These are phyloP conservation scores for Herpailurus yagouaroundi DNA, from an alignment of 2,113 vertebrate genomes.

Conservation along the genomic window DNA sequence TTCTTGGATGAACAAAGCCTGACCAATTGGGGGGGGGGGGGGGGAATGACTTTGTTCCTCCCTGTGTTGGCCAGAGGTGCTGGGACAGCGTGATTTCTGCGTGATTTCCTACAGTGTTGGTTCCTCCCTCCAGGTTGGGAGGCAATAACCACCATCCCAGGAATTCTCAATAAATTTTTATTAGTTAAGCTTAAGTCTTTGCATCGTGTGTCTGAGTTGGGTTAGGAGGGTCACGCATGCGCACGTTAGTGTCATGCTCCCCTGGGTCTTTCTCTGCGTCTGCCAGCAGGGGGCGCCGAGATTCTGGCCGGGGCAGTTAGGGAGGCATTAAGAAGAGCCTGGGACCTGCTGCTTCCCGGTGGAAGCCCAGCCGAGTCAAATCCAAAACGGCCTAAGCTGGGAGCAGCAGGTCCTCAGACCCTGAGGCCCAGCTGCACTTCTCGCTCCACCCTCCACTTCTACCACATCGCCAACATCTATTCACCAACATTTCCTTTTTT, in stretches of 20 bases:
- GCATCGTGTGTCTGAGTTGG: neutral
- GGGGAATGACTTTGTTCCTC: neutral
- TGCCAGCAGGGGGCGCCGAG: conserved; percentile 65
- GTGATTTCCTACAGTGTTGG: conserved; percentile 59
- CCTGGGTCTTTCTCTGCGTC: neutral
- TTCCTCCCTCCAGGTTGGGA: conserved; percentile 27
- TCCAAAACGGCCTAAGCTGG: neutral
- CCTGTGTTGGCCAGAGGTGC: neutral
- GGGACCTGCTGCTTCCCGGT: neutral
- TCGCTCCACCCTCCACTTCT: neutral
- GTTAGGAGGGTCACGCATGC: neutral
- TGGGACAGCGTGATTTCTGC: conserved; percentile 64
- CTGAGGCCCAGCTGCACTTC: neutral
- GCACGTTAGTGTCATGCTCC: too few species aligned
- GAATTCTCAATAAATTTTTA: conserved; percentile 82
- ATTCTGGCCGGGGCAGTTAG: neutral
- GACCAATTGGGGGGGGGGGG: neutral
- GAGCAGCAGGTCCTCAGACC: neutral
- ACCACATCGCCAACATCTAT: neutral
- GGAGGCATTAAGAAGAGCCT: too few species aligned
- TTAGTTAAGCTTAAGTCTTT: conserved; percentile 59
- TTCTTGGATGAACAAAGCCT: conserved; percentile 50
- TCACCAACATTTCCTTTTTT: conserved; percentile 20
- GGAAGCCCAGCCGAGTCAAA: neutral
- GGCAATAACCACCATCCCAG: conserved; percentile 52